phyloP scores from a whole-genome alignment of 2,113 vertebrate genomes.

The Daubentonia madagascariensis region DNA sequence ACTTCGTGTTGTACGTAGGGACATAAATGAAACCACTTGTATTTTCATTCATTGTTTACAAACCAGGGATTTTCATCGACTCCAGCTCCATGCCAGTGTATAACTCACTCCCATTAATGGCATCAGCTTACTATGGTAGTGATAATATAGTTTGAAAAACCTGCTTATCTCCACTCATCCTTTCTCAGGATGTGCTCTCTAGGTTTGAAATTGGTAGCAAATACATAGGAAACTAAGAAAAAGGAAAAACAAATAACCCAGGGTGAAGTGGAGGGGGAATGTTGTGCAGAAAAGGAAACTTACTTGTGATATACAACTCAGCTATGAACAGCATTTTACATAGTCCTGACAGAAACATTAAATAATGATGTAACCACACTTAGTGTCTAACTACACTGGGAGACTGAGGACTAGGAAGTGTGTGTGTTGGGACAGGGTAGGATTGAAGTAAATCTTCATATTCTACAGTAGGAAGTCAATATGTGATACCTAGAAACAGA shows the following conservation, averaged over 20 bases:
- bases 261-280: neutral
- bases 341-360: neutral
- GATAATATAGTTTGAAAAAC: neutral
- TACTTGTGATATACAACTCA: neutral
- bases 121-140: neutral
- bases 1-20: neutral
- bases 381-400: neutral
- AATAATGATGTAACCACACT: neutral
- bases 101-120: neutral
- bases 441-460: neutral
- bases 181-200: neutral
- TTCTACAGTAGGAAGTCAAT: neutral
- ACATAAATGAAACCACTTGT: neutral
- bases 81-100: neutral
- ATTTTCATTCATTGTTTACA: neutral
- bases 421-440: neutral
- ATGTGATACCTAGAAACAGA: neutral
- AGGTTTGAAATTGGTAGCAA: neutral
- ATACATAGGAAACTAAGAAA: neutral
- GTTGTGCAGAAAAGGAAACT: neutral
- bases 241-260: neutral
- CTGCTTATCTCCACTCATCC: neutral
- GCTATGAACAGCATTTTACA: neutral
- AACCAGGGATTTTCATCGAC: neutral
- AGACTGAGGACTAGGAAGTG: neutral